Percentiles rank a stretch among this genome's conserved stretches.
These are phyloP conservation scores for Glaucomys volans DNA, from an alignment of 2,113 vertebrate genomes.

Conservation along the genomic window DNA sequence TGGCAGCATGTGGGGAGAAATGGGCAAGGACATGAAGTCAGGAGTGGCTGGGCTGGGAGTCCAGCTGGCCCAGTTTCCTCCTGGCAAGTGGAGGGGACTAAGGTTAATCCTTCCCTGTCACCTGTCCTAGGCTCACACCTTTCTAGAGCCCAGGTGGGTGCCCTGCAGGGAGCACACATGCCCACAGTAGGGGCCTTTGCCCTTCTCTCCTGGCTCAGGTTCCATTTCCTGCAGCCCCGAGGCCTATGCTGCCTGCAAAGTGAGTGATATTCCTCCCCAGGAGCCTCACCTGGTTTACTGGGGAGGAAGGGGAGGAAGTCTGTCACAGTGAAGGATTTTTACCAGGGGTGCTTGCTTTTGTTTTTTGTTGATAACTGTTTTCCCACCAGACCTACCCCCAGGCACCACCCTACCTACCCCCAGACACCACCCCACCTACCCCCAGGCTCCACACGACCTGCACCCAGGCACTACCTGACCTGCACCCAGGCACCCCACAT, in stretches of 20 bases:
- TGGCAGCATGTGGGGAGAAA: background rate
- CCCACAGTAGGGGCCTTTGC: background rate
- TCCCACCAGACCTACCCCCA: too few species aligned
- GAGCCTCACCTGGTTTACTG: background rate
- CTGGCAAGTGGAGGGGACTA: background rate
- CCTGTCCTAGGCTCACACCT: rapidly evolving
- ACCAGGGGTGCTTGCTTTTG: background rate
- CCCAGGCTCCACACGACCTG: too few species aligned
- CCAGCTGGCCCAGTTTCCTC: background rate
- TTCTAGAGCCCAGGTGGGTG: background rate
- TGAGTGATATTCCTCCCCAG: background rate
- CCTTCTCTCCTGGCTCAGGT: too few species aligned
- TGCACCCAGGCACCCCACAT: background rate
- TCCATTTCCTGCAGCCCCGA: background rate
- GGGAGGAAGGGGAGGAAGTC: background rate
- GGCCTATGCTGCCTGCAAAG: background rate
- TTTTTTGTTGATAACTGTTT: background rate
- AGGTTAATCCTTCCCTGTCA: background rate
- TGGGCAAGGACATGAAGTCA: too few species aligned
- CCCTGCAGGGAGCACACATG: background rate
- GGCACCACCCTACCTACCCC: too few species aligned
- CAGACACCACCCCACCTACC: too few species aligned
- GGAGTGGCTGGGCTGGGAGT: too few species aligned
- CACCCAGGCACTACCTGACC: too few species aligned
- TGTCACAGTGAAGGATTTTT: background rate